Evolutionary conservation across 2,113 vertebrate genomes (phyloP).

Genomic region (Ictalurus punctatus): DNA sequence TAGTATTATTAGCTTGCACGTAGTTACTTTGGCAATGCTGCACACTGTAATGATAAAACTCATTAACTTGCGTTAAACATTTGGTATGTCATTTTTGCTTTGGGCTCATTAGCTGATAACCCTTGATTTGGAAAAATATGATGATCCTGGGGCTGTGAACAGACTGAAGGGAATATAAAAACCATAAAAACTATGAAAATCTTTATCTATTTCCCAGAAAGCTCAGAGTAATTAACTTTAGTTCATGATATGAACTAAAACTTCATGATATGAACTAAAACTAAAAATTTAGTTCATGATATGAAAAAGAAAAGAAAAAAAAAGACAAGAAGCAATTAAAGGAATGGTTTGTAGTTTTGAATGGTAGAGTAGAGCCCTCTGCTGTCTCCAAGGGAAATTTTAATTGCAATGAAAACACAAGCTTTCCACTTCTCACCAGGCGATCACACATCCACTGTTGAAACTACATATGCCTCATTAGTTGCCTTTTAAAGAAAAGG

Average conservation of each 20-base stretch:
- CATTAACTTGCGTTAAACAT: not conserved
- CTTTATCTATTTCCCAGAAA: not conserved
- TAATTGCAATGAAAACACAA: constrained; percentile 16
- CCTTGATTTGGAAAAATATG: not conserved
- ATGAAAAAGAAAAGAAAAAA: not conserved
- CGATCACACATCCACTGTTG: not conserved
- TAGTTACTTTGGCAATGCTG: not conserved
- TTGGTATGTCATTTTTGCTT: not conserved
- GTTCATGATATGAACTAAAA: not conserved
- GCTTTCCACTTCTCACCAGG: not conserved
- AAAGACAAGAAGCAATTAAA: constrained; percentile 11
- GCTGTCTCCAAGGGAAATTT: not conserved
- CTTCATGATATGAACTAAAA: too few species aligned
- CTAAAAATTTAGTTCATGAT: not conserved
- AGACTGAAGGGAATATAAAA: not conserved
- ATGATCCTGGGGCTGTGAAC: not conserved
- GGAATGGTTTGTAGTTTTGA: not conserved
- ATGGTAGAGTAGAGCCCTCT: not conserved
- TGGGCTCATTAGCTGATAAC: not conserved
- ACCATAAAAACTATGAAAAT: not conserved
- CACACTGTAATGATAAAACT: not conserved
- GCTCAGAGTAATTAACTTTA: not conserved
- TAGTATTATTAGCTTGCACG: not conserved
- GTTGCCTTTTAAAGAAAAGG: not conserved
- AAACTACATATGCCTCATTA: constrained; percentile 7